Percentiles rank a stretch among this genome's conserved stretches.
These are phyloP conservation scores for Euspilapteryx auroguttella DNA, from an alignment of 2,888 invertebrate genomes.

Conservation along the genomic window DNA sequence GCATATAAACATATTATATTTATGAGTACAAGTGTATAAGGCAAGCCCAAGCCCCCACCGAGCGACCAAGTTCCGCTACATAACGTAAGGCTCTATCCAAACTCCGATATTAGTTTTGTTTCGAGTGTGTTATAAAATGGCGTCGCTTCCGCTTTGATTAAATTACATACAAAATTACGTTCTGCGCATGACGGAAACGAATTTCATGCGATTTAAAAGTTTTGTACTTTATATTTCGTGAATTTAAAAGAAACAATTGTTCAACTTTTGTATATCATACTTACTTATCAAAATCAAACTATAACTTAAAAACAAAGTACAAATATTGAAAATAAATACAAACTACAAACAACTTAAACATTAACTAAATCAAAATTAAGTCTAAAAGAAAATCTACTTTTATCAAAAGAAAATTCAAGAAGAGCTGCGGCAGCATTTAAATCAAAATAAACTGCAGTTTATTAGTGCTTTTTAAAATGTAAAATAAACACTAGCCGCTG, in stretches of 20 bases:
- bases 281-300: too few relatives aligned
- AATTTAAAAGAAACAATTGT: too few relatives aligned
- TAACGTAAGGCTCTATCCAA: slow-evolving; percentile 11
- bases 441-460: background rate
- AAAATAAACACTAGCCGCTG: too few relatives aligned
- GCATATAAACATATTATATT: too few relatives aligned
- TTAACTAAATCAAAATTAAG: background rate
- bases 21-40: too few relatives aligned
- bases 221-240: too few relatives aligned
- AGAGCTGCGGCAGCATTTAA: background rate
- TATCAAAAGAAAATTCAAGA: background rate
- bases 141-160: background rate
- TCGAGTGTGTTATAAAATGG: slow-evolving; percentile 6
- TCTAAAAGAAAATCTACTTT: background rate
- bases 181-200: too few relatives aligned
- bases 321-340: background rate
- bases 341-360: background rate
- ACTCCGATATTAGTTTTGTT: slow-evolving; percentile 15
- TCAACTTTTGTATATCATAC: too few relatives aligned
- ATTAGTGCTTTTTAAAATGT: too few relatives aligned
- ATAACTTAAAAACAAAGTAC: background rate
- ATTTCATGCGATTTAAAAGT: too few relatives aligned
- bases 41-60: too few relatives aligned
- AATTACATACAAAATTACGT: background rate
- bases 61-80: too few relatives aligned